Evolutionary conservation across 2,113 vertebrate species (phyloP), one percentile per base, ranked within the genome.

Genomic region (Aptenodytes forsteri): DNA sequence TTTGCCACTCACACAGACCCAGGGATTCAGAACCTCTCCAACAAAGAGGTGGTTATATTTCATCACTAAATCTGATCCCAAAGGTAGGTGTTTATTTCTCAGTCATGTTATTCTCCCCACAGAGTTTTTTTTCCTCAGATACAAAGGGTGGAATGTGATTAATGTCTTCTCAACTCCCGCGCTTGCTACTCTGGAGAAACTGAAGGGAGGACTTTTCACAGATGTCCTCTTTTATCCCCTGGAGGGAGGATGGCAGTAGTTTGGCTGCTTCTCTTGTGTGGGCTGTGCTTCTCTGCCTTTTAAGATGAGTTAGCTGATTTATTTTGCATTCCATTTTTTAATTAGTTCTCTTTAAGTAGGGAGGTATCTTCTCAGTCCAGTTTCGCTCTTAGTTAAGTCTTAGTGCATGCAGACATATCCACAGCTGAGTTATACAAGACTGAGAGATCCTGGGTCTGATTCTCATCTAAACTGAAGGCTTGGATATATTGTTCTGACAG

Each of bases 21-120:
- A 96, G 96, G 84, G 84, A 97, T 95, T 98, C 97, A 98, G 90
- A 96, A 85, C 83, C 73, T 97, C 92, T 97, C 71, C 88, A 96
- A 88, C 46, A 97, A 97, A 92, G 92, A 95, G 32, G 67, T 97
- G 70, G 73, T 96, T 97, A 87, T 96, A 94, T 96, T 97, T 98
- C 87, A 92, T 97, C 78, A 96, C 3, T 54, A 98, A 97, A 93
- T 96, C 84, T 97, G 95, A 97, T 95, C 82, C 58, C 76, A 94
- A 47, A 96, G 76, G 81, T 86, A 91, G 72, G 52, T 93, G 94
- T 30, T 95, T 97, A 16, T 98, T 95, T 92, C 93, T 96, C 62
- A 76, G 56, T 72, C 66, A 19, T 49, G 65, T 88, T 95, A 93
- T 90, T 89, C 8, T 7, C n/a, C 26, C 20, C 26, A 9, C 30